Evolutionary conservation across 2,113 vertebrate species (phyloP).

Genomic region (Myodes glareolus): DNA sequence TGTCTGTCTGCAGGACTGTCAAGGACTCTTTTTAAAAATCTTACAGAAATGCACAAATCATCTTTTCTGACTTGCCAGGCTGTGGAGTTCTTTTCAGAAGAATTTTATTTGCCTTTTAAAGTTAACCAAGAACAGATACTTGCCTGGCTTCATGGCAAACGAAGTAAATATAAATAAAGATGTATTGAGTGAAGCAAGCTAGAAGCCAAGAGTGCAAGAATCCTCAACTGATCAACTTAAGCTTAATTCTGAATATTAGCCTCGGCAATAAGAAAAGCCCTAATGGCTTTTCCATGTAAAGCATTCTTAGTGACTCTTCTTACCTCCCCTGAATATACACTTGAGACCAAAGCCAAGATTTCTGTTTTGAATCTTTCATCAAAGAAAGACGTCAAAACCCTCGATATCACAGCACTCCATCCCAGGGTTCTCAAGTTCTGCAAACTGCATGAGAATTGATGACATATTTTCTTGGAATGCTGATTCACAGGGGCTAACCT

Average conservation of each 20-base stretch:
- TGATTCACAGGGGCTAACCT: not conserved
- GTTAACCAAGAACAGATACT: not conserved
- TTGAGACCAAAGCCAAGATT: conserved; percentile 57
- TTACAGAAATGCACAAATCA: not conserved
- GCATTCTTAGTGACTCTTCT: not conserved
- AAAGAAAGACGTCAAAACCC: conserved; percentile 13
- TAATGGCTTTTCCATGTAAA: conserved; percentile 36
- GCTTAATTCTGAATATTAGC: conserved; percentile 54
- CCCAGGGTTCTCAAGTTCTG: not conserved
- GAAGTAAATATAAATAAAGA: conserved; percentile 34
- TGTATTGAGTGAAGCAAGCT: not conserved
- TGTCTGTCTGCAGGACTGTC: not conserved
- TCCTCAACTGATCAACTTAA: conserved; percentile 25
- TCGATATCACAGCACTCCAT: not conserved
- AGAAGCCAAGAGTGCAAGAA: conserved; percentile 22
- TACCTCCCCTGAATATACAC: not conserved
- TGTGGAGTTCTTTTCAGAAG: not conserved
- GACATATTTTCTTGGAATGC: not conserved
- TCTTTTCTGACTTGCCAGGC: not conserved
- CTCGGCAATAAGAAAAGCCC: conserved; percentile 25
- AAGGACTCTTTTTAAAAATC: conserved; percentile 13
- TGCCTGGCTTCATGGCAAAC: not conserved
- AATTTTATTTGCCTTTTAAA: conserved; percentile 28
- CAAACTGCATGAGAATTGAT: conserved; percentile 18
- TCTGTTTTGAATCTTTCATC: conserved; percentile 55